Percentiles rank a stretch among this genome's conserved stretches.
Conservation (phyloP, 2,113 vertebrate species). For the pig (Sus scrofa) region DNA sequence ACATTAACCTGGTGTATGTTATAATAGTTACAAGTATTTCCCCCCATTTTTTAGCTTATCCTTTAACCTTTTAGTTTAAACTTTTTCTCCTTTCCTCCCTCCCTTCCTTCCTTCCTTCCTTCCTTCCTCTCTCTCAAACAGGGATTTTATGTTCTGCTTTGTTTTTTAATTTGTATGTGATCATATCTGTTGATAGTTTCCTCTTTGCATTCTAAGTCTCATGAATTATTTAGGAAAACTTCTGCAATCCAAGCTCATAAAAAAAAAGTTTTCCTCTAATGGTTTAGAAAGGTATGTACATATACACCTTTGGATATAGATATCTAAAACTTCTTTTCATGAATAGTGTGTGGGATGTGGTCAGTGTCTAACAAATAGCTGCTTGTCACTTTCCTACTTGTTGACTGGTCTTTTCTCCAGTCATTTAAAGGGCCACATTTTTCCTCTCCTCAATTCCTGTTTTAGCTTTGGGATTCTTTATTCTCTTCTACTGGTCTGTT, state of each 20-base stretch:
- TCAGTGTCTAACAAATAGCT: not conserved
- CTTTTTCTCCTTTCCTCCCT: not conserved
- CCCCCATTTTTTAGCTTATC: not conserved
- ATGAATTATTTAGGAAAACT: conserved; percentile 8
- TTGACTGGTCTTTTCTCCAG: not conserved
- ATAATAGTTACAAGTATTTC: not conserved
- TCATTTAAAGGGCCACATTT: not conserved
- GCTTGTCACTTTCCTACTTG: not conserved
- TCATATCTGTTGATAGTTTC: not conserved
- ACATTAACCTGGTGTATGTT: not conserved
- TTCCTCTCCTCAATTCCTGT: not conserved
- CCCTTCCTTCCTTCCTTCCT: too few relatives aligned
- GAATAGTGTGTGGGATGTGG: not conserved
- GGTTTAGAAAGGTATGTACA: not conserved
- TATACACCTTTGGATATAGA: not conserved
- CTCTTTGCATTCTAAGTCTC: not conserved
- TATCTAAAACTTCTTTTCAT: not conserved
- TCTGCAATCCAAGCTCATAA: not conserved
- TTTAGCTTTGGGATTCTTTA: not conserved
- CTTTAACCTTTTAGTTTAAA: not conserved
- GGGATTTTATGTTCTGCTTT: not conserved
- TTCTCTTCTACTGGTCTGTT: not conserved
- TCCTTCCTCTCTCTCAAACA: not conserved
- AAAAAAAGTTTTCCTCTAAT: conserved; percentile 46
- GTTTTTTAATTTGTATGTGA: not conserved